phyloP scores from a whole-genome alignment of 2,888 invertebrate species.

The Noctua pronuba region DNA sequence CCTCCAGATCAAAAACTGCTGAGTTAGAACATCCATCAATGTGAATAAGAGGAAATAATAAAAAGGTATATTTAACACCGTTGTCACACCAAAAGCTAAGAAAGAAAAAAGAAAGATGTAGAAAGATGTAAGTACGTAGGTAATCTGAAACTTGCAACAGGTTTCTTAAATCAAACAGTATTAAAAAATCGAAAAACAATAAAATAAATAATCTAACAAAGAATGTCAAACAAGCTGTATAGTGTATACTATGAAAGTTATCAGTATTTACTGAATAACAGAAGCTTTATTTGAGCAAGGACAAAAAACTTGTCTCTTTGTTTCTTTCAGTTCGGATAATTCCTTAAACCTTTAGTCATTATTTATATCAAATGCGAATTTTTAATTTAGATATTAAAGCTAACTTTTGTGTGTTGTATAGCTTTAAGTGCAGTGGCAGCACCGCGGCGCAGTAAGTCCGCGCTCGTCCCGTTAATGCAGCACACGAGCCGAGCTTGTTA shows the following conservation, averaged over 20 bases:
- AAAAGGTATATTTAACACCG: constrained; percentile 70
- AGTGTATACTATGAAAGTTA: background rate
- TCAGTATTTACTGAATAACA: background rate
- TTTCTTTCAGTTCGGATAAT: background rate
- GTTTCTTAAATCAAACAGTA: background rate
- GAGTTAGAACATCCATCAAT: constrained; percentile 88
- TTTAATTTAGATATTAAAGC: background rate
- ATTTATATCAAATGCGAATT: background rate
- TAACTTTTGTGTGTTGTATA: constrained; percentile 36
- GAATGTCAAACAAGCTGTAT: background rate
- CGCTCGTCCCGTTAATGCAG: constrained; percentile 81
- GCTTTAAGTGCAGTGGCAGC: constrained; percentile 58
- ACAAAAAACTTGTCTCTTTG: too few species aligned
- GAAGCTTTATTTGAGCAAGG: background rate
- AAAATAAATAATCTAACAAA: too few species aligned
- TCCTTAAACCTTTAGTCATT: background rate
- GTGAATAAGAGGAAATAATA: constrained; percentile 79
- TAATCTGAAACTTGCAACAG: background rate
- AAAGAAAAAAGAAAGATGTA: background rate
- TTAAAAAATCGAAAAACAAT: too few species aligned
- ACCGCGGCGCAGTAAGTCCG: constrained; percentile 66
- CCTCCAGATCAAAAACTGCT: constrained; percentile 86
- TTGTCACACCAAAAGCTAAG: constrained; percentile 66
- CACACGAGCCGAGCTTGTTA: constrained; percentile 85
- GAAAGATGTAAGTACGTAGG: background rate